These are phyloP conservation scores for Resseliella maxima DNA, from an alignment of 2,888 invertebrate genomes.

Conservation along the genomic window DNA sequence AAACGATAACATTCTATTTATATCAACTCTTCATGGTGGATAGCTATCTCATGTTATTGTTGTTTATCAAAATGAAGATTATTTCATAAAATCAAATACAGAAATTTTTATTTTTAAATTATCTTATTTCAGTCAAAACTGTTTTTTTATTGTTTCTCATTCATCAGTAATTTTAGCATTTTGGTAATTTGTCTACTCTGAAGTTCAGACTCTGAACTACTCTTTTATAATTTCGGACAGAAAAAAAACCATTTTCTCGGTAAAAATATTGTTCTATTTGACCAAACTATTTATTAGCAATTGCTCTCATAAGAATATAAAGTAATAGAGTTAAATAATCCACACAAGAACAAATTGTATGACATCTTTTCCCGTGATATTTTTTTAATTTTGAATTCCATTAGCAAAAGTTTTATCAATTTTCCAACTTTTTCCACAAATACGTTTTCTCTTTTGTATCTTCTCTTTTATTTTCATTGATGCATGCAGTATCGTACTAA, in stretches of 20 bases:
- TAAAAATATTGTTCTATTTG: background rate
- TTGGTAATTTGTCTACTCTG: too few species aligned
- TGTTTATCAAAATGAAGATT: background rate
- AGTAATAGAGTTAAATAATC: background rate
- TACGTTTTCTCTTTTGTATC: background rate
- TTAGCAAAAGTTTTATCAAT: slow-evolving; percentile 13
- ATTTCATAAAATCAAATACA: background rate
- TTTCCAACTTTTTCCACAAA: slow-evolving; percentile 20
- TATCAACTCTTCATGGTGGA: slow-evolving; percentile 87
- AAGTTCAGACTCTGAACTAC: too few species aligned
- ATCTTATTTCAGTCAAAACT: background rate
- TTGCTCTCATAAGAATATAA: background rate
- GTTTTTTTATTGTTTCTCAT: background rate
- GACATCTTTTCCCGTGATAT: background rate
- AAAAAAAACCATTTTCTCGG: background rate
- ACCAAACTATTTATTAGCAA: slow-evolving; percentile 16
- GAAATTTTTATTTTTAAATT: background rate
- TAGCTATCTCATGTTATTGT: slow-evolving; percentile 64
- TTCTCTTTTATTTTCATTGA: background rate
- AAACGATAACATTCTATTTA: slow-evolving; percentile 81
- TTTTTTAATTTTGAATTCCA: background rate
- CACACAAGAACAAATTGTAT: background rate
- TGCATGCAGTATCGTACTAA: slow-evolving; percentile 3
- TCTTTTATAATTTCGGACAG: background rate
- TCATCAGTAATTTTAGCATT: too few species aligned